phyloP scores from a whole-genome alignment of 2,113 vertebrate species.

The Grantiella picta region DNA sequence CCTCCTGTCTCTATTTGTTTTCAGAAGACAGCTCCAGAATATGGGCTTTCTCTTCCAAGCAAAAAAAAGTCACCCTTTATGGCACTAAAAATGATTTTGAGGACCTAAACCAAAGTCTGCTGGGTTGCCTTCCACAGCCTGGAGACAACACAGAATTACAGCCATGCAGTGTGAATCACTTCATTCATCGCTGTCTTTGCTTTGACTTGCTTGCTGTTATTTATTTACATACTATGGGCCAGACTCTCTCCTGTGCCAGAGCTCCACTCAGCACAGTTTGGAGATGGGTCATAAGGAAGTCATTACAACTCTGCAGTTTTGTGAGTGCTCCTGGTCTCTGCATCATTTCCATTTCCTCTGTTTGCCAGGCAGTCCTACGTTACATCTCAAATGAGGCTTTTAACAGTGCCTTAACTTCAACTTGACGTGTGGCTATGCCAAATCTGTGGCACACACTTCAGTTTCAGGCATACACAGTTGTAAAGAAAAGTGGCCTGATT shows the following conservation, averaged over 20 bases:
- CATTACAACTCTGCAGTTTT: neutral
- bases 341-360: neutral
- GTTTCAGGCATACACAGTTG: neutral
- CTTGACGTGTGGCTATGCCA: neutral
- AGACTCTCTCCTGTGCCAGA: conserved; percentile 30
- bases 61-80: neutral
- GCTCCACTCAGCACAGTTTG: neutral
- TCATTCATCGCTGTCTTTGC: conserved; percentile 7
- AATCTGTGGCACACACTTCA: neutral
- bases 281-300: conserved; percentile 38
- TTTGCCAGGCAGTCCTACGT: neutral
- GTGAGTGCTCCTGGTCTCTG: neutral
- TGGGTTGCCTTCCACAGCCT: neutral
- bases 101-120: neutral
- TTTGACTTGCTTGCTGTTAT: neutral
- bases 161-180: neutral
- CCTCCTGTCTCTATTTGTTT: neutral
- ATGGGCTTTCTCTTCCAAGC: neutral
- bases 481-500: neutral
- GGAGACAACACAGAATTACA: neutral
- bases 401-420: neutral
- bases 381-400: neutral
- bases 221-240: neutral
- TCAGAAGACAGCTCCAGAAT: neutral
- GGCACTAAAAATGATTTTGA: neutral